Evolutionary conservation across 2,888 invertebrate genomes (phyloP), one percentile per base, ranked within the genome.

Genomic region (Omphaloscelis lunosa): DNA sequence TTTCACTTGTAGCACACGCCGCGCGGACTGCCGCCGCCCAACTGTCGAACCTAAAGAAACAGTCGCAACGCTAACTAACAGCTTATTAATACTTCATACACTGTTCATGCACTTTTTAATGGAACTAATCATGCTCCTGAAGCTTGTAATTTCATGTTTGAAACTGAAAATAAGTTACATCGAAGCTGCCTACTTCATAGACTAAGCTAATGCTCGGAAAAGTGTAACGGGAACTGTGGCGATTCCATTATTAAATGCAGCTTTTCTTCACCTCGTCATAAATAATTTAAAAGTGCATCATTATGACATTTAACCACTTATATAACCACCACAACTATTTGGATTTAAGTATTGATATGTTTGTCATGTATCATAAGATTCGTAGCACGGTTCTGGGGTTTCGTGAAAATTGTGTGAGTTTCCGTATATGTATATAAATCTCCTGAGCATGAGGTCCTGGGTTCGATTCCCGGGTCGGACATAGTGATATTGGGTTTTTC

Each of bases 11-110:
- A 76, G 87, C 89, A 81, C 45, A 11, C 82, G 9, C 83, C 48
- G 39, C 66, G 73, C 77, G 53, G 66, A 59, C 77, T 83, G 82
- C 85, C 87, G 87, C 80, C 81, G 88, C 89, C 84, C 85, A 89
- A 86, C 93, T 93, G 93, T 94, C 93, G 93, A 93, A 94, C 88
- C 89, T 89, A 93, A 94, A 94, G 93, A 94, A 95, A 93, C 92
- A 92, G 89, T 92, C 89, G 88, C 92, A 93, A 93, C 93, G 92
- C 88, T 89, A 91, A 92, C 92, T 90, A 92, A 88, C 87, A 89
- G 75, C 90, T 91, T 90, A 92, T 92, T 91, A 92, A 89, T 84
- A 89, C 88, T 89, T 86, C 77, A 84, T 86, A 83, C 83, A 73
- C 48, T 51, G 53, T 73, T 77, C 73, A 84, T 81, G 70, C 75